Evolutionary conservation across 2,797 vertebrate genomes (phyloP), one percentile per base, ranked within the genome.

Genomic region (Eutrigla gurnardus): DNA sequence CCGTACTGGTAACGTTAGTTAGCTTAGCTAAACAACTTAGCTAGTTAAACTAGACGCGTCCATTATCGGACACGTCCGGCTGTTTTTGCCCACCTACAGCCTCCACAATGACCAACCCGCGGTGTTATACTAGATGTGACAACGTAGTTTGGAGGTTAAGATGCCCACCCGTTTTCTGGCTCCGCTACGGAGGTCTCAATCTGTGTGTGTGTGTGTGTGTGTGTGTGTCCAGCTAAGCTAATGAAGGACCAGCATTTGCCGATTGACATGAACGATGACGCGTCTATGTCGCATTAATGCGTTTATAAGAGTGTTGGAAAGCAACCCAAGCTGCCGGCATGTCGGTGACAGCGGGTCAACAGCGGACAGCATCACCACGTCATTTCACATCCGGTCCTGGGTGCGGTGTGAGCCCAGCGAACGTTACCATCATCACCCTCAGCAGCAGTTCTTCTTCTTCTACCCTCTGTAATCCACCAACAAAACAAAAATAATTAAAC

Each of bases 51-150:
- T 2, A 1, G 0, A 10, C 0, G 58, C 52, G 3, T 49, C 86
- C 46, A 80, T 86, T 87, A 80, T 89, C 89, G 81, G 89, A 88
- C 85, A 61, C 11, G 5, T 4, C 1, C 8, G n/a, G 6, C 11
- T 45, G 3, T 25, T 25, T 25, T 25, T 25, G 25, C 25, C 25
- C 25, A 25, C 35, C 9, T 17, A 17, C 10, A 62, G 52, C 5
- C 4, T 52, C 3, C 12, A 4, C 12, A 4, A 1, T 1, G 11
- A 35, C 2, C 6, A 12, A 3, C 6, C 36, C 9, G 6, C 1
- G 0, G 5, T 25, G 8, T 18, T 7, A 33, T 3, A 6, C 5
- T 2, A 6, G 2, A n/a, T 6, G 13, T 36, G 5, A n/a, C 33
- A 9, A 7, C 5, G 11, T 1, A n/a, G 25, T 13, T 14, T 9